These are phyloP conservation scores for Coptodon rendalli DNA, from an alignment of 2,113 vertebrate species.

Conservation along the genomic window DNA sequence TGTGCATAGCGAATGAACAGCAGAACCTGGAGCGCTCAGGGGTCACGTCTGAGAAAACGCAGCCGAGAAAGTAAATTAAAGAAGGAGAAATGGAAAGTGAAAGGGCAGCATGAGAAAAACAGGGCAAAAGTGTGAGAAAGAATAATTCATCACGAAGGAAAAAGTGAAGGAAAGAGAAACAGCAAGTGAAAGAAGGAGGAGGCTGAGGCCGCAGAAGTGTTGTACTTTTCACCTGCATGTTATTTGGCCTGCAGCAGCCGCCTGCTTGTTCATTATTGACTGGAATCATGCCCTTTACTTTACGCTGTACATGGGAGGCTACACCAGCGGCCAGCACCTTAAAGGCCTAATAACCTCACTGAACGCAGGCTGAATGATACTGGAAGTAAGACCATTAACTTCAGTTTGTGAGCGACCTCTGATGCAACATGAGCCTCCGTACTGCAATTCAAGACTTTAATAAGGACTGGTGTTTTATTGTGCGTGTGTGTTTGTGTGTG, in stretches of 20 bases:
- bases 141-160: conserved; percentile 1
- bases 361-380: not conserved
- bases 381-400: conserved; percentile 17
- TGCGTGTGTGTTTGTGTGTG: not conserved
- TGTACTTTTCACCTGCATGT: conserved; percentile 3
- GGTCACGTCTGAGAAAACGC: conserved; percentile 35
- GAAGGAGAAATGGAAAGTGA: conserved; percentile 37
- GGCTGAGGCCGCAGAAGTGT: not conserved
- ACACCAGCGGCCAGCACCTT: not conserved
- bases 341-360: not conserved
- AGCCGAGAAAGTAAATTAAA: conserved; percentile 43
- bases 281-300: conserved; percentile 4
- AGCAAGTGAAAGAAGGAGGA: not conserved
- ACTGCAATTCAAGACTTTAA: conserved; percentile 18
- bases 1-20: not conserved
- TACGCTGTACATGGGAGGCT: not conserved
- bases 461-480: conserved; percentile 4
- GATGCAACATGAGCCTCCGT: not conserved
- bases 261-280: conserved; percentile 13
- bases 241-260: conserved; percentile 1
- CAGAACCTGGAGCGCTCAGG: not conserved
- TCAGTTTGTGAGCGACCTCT: not conserved
- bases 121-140: not conserved
- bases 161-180: not conserved
- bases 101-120: conserved; percentile 20